A percentile compares a stretch with the other conserved stretches of the same genome.
Conservation (phyloP, 2,797 vertebrate species). For the Girardinus metallicus region DNA sequence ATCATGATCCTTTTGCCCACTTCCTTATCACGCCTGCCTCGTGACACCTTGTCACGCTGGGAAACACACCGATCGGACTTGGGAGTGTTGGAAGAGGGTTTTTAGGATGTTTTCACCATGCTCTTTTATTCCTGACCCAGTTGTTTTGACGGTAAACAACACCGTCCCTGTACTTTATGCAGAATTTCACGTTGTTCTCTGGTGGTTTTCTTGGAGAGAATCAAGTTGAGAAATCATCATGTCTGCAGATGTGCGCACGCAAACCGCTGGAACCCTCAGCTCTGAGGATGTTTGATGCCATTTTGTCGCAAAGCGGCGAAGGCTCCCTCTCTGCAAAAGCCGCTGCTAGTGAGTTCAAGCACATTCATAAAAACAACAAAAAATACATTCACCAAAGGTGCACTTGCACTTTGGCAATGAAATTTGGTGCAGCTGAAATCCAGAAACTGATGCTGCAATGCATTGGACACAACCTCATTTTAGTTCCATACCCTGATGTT, state of each 20-base stretch:
- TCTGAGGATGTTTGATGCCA: not conserved
- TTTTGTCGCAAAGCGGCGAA: not conserved
- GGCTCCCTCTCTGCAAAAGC: not conserved
- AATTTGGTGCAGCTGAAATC: not conserved
- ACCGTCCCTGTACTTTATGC: not conserved
- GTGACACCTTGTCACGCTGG: not conserved
- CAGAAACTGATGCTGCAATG: not conserved
- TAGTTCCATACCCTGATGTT: slow-evolving; percentile 28
- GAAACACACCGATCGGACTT: not conserved
- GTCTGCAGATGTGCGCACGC: not conserved
- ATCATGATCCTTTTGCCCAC: not conserved
- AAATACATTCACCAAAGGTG: not conserved
- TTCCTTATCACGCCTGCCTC: not conserved
- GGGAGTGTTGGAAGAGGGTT: not conserved
- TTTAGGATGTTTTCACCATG: not conserved
- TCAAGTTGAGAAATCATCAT: not conserved
- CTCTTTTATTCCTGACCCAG: not conserved
- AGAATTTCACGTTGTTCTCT: not conserved
- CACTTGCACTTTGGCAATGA: not conserved
- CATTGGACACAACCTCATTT: slow-evolving; percentile 1
- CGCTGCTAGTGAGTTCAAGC: not conserved
- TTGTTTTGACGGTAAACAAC: not conserved
- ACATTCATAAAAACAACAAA: not conserved
- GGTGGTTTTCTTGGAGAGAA: not conserved
- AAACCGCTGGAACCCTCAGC: not conserved